Evolutionary conservation across 2,797 vertebrate species (phyloP).

Genomic region (Nothura maculosa): DNA sequence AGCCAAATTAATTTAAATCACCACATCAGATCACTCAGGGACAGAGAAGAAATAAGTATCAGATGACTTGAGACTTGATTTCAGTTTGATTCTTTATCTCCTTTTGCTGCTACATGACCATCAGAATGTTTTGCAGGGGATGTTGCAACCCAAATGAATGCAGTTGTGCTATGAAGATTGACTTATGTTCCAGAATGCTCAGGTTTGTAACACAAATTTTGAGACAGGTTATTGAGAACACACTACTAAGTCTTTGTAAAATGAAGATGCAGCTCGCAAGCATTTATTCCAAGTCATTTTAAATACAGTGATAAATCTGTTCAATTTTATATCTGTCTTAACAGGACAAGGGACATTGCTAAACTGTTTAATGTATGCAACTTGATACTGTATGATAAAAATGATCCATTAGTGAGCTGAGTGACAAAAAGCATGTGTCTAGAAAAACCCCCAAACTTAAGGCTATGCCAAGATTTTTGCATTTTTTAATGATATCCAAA

Average conservation of each 20-base stretch:
- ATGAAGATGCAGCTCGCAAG: not conserved
- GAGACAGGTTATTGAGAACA: not conserved
- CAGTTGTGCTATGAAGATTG: not conserved
- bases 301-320: not conserved
- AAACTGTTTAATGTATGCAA: not conserved
- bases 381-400: not conserved
- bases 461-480: not conserved
- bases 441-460: not conserved
- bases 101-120: not conserved
- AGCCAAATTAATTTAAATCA: not conserved
- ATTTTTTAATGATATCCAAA: slow-evolving; percentile 44
- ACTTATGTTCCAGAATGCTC: not conserved
- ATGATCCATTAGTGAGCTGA: not conserved
- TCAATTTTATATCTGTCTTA: not conserved
- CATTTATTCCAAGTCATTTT: not conserved
- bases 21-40: not conserved
- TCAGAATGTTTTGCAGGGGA: not conserved
- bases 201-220: not conserved
- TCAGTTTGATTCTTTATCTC: not conserved
- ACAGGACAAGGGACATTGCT: not conserved
- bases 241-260: not conserved
- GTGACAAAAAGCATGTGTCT: not conserved
- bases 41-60: not conserved
- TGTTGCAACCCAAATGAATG: not conserved
- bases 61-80: not conserved